phyloP scores from a whole-genome alignment of 2,797 vertebrate genomes.

The Neostethus bicornis region DNA sequence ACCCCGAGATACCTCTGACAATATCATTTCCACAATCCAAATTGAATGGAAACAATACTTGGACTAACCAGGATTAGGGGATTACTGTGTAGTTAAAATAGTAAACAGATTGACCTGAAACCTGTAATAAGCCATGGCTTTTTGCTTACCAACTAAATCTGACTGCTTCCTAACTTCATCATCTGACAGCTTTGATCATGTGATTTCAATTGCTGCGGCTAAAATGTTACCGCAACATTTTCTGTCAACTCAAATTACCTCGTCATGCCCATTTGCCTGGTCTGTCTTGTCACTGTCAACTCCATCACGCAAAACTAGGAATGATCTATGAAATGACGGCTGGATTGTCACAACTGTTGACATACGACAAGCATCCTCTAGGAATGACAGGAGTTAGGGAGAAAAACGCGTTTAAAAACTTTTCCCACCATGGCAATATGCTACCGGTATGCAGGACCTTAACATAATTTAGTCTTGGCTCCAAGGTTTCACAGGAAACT shows the following conservation, averaged over 20 bases:
- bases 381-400: conserved; percentile 18
- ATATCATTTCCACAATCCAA: too few species aligned
- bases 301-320: conserved; percentile 19
- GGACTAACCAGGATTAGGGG: too few species aligned
- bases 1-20: too few species aligned
- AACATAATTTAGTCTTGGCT: conserved; percentile 64
- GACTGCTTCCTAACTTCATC: not conserved
- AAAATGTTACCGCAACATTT: conserved; percentile 5
- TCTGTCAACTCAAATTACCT: conserved; percentile 6
- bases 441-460: too few species aligned
- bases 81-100: too few species aligned
- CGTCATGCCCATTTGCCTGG: conserved; percentile 2
- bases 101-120: too few species aligned
- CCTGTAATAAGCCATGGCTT: too few species aligned
- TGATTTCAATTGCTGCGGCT: conserved; percentile 1
- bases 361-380: conserved; percentile 25
- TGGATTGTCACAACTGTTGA: conserved; percentile 33
- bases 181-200: not conserved
- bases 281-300: conserved; percentile 15
- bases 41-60: too few species aligned
- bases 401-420: conserved; percentile 23
- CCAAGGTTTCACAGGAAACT: conserved; percentile 21
- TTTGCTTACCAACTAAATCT: too few species aligned
- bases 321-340: conserved; percentile 13
- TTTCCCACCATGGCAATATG: conserved; percentile 20